Base-by-base conservation (phyloP, 2,797 vertebrate species). In the Gephyroberyx darwinii region DNA sequence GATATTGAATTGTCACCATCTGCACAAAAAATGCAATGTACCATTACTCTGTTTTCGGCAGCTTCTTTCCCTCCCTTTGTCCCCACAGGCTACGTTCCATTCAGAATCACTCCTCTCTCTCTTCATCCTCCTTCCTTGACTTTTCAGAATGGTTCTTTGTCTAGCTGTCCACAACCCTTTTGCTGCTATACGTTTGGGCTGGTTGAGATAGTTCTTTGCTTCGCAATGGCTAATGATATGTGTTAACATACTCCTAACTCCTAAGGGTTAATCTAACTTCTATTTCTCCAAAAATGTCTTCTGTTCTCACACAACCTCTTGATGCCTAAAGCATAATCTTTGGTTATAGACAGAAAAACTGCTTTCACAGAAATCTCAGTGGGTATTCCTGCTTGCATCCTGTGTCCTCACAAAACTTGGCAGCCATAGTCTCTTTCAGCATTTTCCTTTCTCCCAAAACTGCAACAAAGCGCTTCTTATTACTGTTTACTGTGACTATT, bases 341-440 rank as follows among this genome's bases (percentile, higher is more conserved):
- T 35, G 66, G 76, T 84, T 78, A 26, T 26, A 26, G 26, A 26
- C 26, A 50, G 43, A 48, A 66, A 77, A 84, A 54, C 35, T 70
- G 39, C 53, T 75, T 79, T 72, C 14, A 26, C 43, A 33, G 65
- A 61, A 39, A 58, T 73, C 20, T 65, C 41, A 31, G 39, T 30
- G 62, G 53, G 20, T 83, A 73, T 80, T 78, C 63, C 76, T 82
- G 81, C 77, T 83, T 80, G 75, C 55, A 78, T 35, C 37, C 65
- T 78, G 84, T 83, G 41, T 58, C 69, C 66, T 71, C 1, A 6
- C 45, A 73, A 62, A 78, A 45, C 41, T 50, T 67, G n/a, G 8
- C 48, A 66, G 47, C 66, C 16, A 1, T 63, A 19, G 10, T 47
- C 13, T 70, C 69, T 84, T 62, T 71, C 69, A 70, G 5, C 54